phyloP scores from a whole-genome alignment of 2,113 vertebrate species.

The Maylandia zebra region DNA sequence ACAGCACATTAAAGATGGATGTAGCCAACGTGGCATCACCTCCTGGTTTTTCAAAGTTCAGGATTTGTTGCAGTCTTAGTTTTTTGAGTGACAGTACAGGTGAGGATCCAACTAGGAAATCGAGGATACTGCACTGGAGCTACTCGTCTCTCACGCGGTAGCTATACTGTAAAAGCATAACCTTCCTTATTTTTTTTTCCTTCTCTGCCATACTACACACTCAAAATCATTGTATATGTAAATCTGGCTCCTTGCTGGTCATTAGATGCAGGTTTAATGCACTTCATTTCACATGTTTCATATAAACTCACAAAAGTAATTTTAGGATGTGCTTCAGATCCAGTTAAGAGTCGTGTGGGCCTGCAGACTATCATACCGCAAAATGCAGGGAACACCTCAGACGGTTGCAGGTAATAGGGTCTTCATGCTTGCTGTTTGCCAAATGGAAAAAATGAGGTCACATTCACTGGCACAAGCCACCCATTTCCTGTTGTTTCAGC shows the following conservation, averaged over 20 bases:
- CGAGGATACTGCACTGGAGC: neutral
- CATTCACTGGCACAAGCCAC: neutral
- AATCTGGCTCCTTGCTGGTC: neutral
- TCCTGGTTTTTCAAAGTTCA: accelerated
- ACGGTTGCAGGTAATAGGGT: neutral
- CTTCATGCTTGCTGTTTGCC: accelerated
- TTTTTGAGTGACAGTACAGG: neutral
- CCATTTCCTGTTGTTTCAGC: neutral
- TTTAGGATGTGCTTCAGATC: neutral
- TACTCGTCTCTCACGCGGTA: neutral
- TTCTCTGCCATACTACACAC: accelerated
- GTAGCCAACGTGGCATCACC: accelerated
- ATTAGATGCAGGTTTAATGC: neutral
- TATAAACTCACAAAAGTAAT: neutral
- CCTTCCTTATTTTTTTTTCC: neutral
- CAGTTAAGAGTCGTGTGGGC: accelerated
- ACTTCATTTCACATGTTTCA: neutral
- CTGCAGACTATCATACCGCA: neutral
- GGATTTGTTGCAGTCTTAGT: neutral
- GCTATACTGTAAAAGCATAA: neutral
- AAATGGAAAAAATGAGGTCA: neutral
- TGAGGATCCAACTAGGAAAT: neutral
- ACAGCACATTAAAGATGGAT: neutral
- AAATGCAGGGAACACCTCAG: neutral
- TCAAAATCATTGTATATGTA: accelerated